Evolutionary conservation across 2,113 vertebrate species (phyloP).

Genomic region (Pseudorhombus dupliciocellatus): DNA sequence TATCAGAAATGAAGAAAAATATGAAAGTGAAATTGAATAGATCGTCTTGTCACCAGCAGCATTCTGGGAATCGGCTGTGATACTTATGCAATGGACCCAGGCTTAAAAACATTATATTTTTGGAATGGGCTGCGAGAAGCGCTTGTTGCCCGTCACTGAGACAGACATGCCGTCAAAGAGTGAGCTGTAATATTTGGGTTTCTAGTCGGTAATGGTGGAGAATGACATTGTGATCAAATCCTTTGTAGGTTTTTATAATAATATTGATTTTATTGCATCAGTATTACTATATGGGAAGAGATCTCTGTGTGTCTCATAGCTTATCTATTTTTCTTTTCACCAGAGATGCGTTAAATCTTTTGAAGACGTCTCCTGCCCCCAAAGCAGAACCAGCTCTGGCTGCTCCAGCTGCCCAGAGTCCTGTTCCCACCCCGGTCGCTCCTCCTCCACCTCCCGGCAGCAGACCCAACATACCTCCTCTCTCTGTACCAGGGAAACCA

Average conservation of each 20-base stretch:
- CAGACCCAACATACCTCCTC: conserved; percentile 84
- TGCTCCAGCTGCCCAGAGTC: conserved; percentile 26
- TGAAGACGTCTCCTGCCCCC: conserved; percentile 77
- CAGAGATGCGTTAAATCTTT: conserved; percentile 91
- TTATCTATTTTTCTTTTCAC: not conserved
- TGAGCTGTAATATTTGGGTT: not conserved
- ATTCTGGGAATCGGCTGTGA: not conserved
- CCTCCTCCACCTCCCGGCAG: conserved; percentile 70
- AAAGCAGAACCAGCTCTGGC: conserved; percentile 41
- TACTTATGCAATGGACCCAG: not conserved
- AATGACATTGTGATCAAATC: too few relatives aligned
- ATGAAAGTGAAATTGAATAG: not conserved
- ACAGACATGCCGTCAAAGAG: not conserved
- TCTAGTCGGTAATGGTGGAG: not conserved
- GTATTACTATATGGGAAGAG: too few relatives aligned
- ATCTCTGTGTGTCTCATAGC: not conserved
- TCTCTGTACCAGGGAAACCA: conserved; percentile 88
- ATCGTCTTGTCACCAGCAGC: too few relatives aligned
- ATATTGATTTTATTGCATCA: too few relatives aligned
- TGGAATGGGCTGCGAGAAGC: not conserved
- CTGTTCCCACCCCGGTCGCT: conserved; percentile 34
- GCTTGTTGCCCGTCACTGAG: not conserved
- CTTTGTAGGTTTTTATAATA: too few relatives aligned
- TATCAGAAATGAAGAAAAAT: not conserved
- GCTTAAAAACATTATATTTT: not conserved